These are phyloP conservation scores for Chromis chromis DNA, from an alignment of 2,797 vertebrate genomes.

Conservation along the genomic window DNA sequence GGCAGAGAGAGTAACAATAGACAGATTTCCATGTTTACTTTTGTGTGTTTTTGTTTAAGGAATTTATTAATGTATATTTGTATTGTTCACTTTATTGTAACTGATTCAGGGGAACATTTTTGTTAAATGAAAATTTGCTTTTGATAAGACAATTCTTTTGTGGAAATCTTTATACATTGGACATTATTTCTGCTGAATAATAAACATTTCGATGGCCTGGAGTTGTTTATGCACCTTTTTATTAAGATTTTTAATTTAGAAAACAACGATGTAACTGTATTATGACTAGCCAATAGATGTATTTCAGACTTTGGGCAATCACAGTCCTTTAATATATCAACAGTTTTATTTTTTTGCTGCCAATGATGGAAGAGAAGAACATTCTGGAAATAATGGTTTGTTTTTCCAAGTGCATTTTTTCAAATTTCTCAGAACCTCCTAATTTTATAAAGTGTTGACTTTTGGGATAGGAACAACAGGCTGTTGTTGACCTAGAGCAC, in stretches of 20 bases:
- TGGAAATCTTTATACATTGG: slow-evolving; percentile 67
- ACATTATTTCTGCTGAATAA: slow-evolving; percentile 73
- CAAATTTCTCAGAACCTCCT: too few species aligned
- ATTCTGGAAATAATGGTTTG: too few species aligned
- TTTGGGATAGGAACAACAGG: too few species aligned
- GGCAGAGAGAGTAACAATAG: slow-evolving; percentile 40
- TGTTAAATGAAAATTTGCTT: slow-evolving; percentile 59
- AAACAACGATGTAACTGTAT: neutral
- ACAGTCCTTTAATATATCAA: too few species aligned
- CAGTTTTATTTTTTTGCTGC: too few species aligned
- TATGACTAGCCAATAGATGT: neutral
- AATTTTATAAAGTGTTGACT: too few species aligned
- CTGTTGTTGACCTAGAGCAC: neutral
- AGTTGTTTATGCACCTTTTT: slow-evolving; percentile 6
- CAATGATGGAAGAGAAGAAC: too few species aligned
- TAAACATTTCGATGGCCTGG: slow-evolving; percentile 57
- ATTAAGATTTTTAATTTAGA: neutral
- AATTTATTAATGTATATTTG: slow-evolving; percentile 51
- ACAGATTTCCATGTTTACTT: slow-evolving; percentile 55
- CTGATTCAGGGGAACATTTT: slow-evolving; percentile 59
- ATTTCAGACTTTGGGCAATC: too few species aligned
- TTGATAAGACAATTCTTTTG: slow-evolving; percentile 56
- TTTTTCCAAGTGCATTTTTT: too few species aligned
- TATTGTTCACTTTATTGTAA: slow-evolving; percentile 39
- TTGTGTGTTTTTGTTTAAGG: slow-evolving; percentile 45